Evolutionary conservation across 2,888 invertebrate species (phyloP).

Genomic region (Luperina nickerlii): DNA sequence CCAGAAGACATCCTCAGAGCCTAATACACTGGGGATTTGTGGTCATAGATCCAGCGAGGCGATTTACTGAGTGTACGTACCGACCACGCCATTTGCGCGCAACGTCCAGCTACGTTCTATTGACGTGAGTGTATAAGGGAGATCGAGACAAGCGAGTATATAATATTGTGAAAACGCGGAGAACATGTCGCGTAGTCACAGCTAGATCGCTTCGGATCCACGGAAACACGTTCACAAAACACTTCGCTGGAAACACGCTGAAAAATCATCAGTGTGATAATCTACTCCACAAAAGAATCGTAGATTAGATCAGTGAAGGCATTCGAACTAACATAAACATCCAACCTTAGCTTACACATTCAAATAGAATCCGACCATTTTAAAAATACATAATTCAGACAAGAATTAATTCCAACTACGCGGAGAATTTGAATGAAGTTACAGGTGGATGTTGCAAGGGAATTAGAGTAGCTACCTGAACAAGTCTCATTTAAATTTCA

Average conservation of each 20-base stretch:
- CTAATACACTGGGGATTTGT: background rate
- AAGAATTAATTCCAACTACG: constrained; percentile 75
- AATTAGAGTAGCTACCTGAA: constrained; percentile 74
- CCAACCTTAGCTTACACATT: constrained; percentile 42
- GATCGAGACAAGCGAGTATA: background rate
- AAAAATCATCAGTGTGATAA: background rate
- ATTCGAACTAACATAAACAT: constrained; percentile 34
- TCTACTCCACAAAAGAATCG: background rate
- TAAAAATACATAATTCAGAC: constrained; percentile 78
- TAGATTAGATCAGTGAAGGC: background rate
- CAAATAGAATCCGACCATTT: constrained; percentile 70
- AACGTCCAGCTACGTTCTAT: no score
- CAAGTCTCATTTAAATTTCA: constrained; percentile 81
- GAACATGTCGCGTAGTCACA: background rate
- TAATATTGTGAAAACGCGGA: background rate
- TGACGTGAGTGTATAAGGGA: background rate
- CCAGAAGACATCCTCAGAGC: background rate
- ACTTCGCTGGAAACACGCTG: background rate
- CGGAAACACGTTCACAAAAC: no score
- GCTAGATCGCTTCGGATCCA: background rate
- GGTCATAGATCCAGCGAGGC: background rate
- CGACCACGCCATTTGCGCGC: background rate
- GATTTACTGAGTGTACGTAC: background rate
- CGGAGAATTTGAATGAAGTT: constrained; percentile 74
- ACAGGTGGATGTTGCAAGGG: constrained; percentile 74